These are phyloP conservation scores for Cotesia congregata DNA, from an alignment of 2,888 invertebrate species.

Conservation along the genomic window DNA sequence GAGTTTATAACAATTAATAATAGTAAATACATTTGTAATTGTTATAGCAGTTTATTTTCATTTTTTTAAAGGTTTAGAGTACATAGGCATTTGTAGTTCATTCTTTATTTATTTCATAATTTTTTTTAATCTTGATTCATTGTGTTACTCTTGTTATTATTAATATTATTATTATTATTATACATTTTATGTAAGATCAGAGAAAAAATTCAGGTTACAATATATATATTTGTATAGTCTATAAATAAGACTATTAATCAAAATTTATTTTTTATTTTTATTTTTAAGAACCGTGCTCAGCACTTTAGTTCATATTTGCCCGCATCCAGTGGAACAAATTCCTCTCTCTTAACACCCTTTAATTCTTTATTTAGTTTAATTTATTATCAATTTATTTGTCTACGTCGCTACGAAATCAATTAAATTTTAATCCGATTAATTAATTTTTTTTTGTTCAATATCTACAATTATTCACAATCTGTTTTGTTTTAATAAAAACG, in stretches of 20 bases:
- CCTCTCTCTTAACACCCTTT: neutral
- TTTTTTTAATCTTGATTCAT: conserved; percentile 22
- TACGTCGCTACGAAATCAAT: conserved; percentile 31
- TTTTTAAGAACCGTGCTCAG: conserved; percentile 33
- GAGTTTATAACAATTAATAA: neutral
- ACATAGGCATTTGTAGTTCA: conserved; percentile 33
- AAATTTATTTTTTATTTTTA: conserved; percentile 26
- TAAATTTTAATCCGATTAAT: conserved; percentile 20
- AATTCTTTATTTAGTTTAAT: conserved; percentile 1
- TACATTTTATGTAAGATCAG: conserved; percentile 13
- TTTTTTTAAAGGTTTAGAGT: conserved; percentile 21
- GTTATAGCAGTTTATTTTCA: conserved; percentile 26
- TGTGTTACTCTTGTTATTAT: conserved; percentile 26
- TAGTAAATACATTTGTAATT: conserved; percentile 5
- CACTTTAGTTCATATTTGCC: conserved; percentile 29
- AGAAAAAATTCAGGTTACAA: conserved; percentile 22
- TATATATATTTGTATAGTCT: conserved; percentile 13
- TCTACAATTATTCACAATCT: conserved; percentile 43
- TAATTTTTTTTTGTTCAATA: conserved; percentile 38
- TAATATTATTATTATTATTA: conserved; percentile 24
- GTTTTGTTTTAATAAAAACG: conserved; percentile 18
- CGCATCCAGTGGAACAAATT: conserved; percentile 27
- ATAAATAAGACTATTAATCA: conserved; percentile 22
- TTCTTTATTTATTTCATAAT: neutral
- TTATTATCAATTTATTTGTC: conserved; percentile 27